Conservation (phyloP, 2,797 vertebrate species). For the Macrochelys suwanniensis region DNA sequence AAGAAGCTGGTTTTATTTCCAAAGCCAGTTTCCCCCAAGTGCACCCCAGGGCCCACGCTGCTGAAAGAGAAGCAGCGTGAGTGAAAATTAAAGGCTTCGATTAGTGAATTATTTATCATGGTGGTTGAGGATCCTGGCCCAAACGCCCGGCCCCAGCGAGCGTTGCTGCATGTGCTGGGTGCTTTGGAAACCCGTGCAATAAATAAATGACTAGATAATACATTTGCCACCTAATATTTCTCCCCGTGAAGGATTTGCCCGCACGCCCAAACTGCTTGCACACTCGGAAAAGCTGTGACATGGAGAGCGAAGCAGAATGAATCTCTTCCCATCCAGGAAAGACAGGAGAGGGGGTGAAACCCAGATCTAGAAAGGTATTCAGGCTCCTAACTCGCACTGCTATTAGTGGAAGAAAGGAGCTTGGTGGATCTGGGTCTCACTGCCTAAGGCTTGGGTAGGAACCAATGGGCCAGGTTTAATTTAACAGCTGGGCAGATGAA, state of each 20-base stretch:
- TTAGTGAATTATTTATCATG: slow-evolving; percentile 67
- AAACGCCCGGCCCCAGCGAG: fast-evolving
- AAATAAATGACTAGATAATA: background rate
- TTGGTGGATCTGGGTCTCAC: background rate
- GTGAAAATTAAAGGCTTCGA: background rate
- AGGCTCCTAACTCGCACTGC: background rate
- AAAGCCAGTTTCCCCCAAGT: background rate
- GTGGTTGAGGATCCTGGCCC: slow-evolving; percentile 52
- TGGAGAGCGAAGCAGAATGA: background rate
- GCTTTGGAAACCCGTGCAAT: background rate
- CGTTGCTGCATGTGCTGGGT: background rate
- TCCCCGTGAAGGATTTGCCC: background rate
- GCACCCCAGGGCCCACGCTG: background rate
- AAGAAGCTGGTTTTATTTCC: background rate
- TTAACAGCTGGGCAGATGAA: background rate
- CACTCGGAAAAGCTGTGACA: background rate
- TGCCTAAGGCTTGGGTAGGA: background rate
- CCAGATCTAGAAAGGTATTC: background rate
- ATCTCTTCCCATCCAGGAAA: background rate
- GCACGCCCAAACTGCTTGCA: too few species aligned
- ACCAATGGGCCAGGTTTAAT: background rate
- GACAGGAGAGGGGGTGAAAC: too few species aligned
- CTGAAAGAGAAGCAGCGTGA: background rate
- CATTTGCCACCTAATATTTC: background rate
- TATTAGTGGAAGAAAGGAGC: too few species aligned